A percentile compares a stretch with the other conserved stretches of the same genome.
These are phyloP conservation scores for Hydropsyche tenuis DNA, from an alignment of 1,140 invertebrate genomes.

Conservation along the genomic window DNA sequence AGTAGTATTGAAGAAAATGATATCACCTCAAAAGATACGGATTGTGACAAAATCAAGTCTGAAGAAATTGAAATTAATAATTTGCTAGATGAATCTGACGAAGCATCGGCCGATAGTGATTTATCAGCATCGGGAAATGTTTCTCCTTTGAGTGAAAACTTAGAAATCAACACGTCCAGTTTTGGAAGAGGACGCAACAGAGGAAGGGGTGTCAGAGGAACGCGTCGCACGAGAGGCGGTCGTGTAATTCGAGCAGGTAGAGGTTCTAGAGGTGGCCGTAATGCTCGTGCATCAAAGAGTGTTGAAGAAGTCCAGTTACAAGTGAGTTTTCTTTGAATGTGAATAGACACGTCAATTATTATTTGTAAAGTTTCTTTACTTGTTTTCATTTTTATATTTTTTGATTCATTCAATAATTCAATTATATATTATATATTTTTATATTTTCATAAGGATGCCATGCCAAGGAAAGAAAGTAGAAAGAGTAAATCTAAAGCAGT, in stretches of 20 bases:
- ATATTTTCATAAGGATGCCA: slow-evolving; percentile 41
- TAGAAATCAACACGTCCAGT: neutral
- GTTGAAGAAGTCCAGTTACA: slow-evolving; percentile 47
- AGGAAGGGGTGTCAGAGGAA: slow-evolving; percentile 31
- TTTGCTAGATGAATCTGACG: slow-evolving; percentile 39
- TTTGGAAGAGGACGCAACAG: slow-evolving; percentile 30
- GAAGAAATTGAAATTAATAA: neutral
- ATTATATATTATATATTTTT: neutral
- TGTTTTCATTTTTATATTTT: neutral
- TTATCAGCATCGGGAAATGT: slow-evolving; percentile 56
- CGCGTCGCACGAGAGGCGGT: slow-evolving; percentile 25
- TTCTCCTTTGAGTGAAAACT: neutral
- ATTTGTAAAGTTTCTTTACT: too few species aligned
- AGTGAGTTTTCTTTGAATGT: slow-evolving; percentile 38
- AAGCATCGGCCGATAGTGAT: slow-evolving; percentile 55
- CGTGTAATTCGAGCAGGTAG: slow-evolving; percentile 23
- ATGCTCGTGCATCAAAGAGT: neutral
- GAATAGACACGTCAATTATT: too few species aligned
- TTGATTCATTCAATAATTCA: neutral
- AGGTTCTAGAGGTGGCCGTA: slow-evolving; percentile 25
- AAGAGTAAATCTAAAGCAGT: slow-evolving; percentile 41
- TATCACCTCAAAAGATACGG: neutral
- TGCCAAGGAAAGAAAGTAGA: slow-evolving; percentile 34
- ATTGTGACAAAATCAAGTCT: neutral
- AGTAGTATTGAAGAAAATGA: neutral